Evolutionary conservation across 2,113 vertebrate genomes (phyloP), one percentile per base, ranked within the genome.

Genomic region (Siniperca knerii): DNA sequence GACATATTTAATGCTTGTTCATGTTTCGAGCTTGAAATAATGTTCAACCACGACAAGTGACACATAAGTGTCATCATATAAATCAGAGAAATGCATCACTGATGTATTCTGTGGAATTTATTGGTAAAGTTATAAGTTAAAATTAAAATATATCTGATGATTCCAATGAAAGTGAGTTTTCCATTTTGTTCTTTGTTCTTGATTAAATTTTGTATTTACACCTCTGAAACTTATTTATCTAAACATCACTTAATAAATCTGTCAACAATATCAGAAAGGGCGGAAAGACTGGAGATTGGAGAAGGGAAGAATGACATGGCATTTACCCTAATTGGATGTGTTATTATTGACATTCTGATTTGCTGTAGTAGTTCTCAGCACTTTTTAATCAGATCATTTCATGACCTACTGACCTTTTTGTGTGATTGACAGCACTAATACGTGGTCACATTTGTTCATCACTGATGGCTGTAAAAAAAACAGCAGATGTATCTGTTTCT

Each of bases 291-390:
- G 33, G 25, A 69, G 70, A 77, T 33, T 70, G 52, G 58, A 73
- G 29, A 69, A 54, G 64, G 62, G 68, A 75, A 46, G 72, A 78
- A 13, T 44, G 29, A 10, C 15, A 23, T 64, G 29, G 12, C 15
- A 23, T 64, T 76, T 68, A 54, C 29, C 25, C 35, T 60, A n/a
- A 57, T 21, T 81, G 50, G 57, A 73, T 66, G 54, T 66, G 58
- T 70, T 79, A 76, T 79, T 84, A 80, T 78, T 88, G 79, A 89
- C 83, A 54, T 62, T 82, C 50, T 18, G 64, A 87, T 89, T 77
- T 81, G 68, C 21, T 80, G 46, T 61, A 80, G 60, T 75, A 71
- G 83, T 85, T 82, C 78, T 82, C 75, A 80, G 68, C 68, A 61
- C 80, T 21, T 57, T 82, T 75, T 76, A 64, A 82, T 89, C 84